Conservation (phyloP, 2,888 invertebrate genomes). For the Xestia xanthographa region DNA sequence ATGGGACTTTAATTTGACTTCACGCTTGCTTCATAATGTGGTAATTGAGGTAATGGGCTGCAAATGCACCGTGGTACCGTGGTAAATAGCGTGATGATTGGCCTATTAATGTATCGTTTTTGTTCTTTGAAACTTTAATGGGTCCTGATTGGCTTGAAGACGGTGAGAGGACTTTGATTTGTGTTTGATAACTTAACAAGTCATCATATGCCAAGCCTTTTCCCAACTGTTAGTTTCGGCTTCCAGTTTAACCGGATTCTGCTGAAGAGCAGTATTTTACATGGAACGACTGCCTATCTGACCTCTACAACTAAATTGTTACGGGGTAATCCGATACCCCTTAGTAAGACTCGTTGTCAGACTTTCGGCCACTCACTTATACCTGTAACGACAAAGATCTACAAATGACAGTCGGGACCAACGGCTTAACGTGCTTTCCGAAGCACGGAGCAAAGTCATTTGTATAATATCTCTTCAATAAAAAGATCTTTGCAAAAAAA, state of each 20-base stretch:
- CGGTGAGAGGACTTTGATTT: neutral
- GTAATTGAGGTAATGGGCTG: slow-evolving; percentile 51
- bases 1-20: slow-evolving; percentile 58
- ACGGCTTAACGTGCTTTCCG: neutral
- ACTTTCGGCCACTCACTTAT: neutral
- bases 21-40: slow-evolving; percentile 52
- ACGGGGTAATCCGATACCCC: neutral
- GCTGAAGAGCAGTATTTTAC: neutral
- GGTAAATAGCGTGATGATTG: slow-evolving; percentile 51
- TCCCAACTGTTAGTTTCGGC: neutral
- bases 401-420: neutral
- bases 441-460: neutral
- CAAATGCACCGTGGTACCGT: slow-evolving; percentile 35
- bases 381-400: neutral
- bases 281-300: neutral
- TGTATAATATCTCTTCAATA: too few relatives aligned
- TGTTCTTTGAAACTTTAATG: slow-evolving; percentile 13
- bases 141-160: slow-evolving; percentile 23
- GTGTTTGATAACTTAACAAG: neutral
- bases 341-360: neutral
- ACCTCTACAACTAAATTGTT: neutral
- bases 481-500: too few relatives aligned
- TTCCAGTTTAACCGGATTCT: neutral
- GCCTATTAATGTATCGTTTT: slow-evolving; percentile 42
- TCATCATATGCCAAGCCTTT: neutral